Evolutionary conservation across 2,113 vertebrate genomes (phyloP).

Genomic region (Peromyscus maniculatus): DNA sequence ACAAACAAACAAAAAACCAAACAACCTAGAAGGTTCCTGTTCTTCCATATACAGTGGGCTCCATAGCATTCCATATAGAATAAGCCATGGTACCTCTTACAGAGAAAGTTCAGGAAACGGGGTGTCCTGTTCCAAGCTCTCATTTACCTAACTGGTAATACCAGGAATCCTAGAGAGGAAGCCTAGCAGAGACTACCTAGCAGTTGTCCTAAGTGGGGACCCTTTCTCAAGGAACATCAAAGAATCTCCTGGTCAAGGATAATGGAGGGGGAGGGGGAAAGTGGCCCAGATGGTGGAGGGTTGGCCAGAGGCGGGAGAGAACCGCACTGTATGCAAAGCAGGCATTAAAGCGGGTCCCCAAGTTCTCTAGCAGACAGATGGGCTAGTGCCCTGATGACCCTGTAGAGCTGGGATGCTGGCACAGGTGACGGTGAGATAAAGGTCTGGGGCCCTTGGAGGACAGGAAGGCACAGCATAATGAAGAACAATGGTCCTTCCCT

Average conservation of each 20-base stretch:
- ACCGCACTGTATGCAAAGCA: neutral
- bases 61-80: no score
- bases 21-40: neutral
- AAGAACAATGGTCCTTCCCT: slow-evolving; percentile 30
- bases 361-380: neutral
- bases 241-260: neutral
- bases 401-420: neutral
- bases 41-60: neutral
- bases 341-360: neutral
- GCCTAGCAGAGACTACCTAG: slow-evolving; percentile 85
- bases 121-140: neutral
- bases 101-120: slow-evolving; percentile 16
- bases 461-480: slow-evolving; percentile 28
- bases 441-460: neutral
- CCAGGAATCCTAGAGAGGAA: slow-evolving; percentile 88
- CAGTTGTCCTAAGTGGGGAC: neutral
- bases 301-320: neutral
- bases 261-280: no score
- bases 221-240: neutral
- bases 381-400: neutral
- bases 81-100: neutral
- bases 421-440: neutral
- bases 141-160: slow-evolving; percentile 91
- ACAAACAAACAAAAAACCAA: neutral
- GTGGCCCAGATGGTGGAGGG: neutral